These are phyloP conservation scores for Coptotermes formosanus DNA, from an alignment of 1,140 invertebrate genomes.

Conservation along the genomic window DNA sequence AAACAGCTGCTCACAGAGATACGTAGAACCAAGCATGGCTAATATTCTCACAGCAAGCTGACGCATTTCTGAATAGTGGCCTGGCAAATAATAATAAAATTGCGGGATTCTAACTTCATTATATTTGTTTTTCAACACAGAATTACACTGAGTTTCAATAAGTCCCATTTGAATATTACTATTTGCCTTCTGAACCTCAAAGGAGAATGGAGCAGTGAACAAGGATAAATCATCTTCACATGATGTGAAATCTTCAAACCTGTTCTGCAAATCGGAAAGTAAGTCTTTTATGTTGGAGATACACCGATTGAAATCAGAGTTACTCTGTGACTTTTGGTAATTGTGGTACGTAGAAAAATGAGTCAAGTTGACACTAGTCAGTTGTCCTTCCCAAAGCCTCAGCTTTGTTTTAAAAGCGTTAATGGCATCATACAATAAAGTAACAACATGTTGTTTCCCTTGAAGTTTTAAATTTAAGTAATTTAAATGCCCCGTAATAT, in stretches of 20 bases:
- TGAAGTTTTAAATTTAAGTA: constrained; percentile 1
- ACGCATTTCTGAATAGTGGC: neutral
- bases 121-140: too few relatives aligned
- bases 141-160: too few relatives aligned
- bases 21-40: neutral
- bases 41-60: neutral
- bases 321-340: too few relatives aligned
- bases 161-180: too few relatives aligned
- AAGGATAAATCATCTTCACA: neutral
- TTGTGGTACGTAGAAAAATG: neutral
- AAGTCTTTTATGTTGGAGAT: constrained; percentile 16
- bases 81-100: neutral
- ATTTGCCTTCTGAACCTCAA: constrained; percentile 17
- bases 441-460: constrained; percentile 16
- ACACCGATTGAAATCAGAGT: too few relatives aligned
- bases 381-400: constrained; percentile 25
- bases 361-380: constrained; percentile 22
- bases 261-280: neutral
- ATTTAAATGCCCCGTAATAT: neutral
- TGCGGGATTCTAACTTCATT: neutral
- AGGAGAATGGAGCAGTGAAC: constrained; percentile 17
- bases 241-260: constrained; percentile 7
- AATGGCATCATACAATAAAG: constrained; percentile 20
- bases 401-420: constrained; percentile 27
- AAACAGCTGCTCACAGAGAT: neutral